Evolutionary conservation across 1,140 invertebrate species (phyloP), one percentile per base, ranked within the genome.

Genomic region (Conus betulinus): DNA sequence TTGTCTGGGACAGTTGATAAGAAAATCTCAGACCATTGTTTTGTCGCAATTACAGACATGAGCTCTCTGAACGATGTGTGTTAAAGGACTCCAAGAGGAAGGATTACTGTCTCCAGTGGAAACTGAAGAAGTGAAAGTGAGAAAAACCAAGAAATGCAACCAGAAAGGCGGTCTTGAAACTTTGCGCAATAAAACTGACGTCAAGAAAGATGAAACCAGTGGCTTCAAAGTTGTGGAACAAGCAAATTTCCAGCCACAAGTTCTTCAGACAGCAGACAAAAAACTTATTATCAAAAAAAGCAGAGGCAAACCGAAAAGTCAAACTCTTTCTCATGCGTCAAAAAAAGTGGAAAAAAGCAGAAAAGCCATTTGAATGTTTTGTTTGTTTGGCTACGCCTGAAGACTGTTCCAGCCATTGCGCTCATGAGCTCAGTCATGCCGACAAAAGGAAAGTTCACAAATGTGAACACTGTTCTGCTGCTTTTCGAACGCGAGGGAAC

Each of bases 391-490:
- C 5, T 7, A 23, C 79, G 0, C 53, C 23, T 13, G 53, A 6
- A 17, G 79, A 81, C 23, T 13, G 52, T 13, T 81, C 79, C 11
- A 53, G 13, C 23, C 20, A 7, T 20, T 51, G 15, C 10, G 79
- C 5, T 3, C 79, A 52, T 3, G 79, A 81, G 39, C 8, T 5
- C 10, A 5, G 15, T 10, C 55, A 63, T 53, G 4, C n/a, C 0
- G 20, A 60, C 10, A n/a, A 78, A 8, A 78, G 25, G 71, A 25
- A 67, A 51, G 23, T 17, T 20, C 74, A 78, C 85, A 87, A 79
- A 53, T 87, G 85, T 57, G 85, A 87, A 10, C 85, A 87, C 71
- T 87, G 85, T 39, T 52, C 85, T 11, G 71, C 74, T 6, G 53
- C 74, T 17, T 87, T 87, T 53, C 15, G 85, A 17, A 55, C 63